Percentiles rank a stretch among this genome's conserved stretches.
Conservation (phyloP, 92 coral and sea anemone genomes). For the Palythoa caribaeorum region DNA sequence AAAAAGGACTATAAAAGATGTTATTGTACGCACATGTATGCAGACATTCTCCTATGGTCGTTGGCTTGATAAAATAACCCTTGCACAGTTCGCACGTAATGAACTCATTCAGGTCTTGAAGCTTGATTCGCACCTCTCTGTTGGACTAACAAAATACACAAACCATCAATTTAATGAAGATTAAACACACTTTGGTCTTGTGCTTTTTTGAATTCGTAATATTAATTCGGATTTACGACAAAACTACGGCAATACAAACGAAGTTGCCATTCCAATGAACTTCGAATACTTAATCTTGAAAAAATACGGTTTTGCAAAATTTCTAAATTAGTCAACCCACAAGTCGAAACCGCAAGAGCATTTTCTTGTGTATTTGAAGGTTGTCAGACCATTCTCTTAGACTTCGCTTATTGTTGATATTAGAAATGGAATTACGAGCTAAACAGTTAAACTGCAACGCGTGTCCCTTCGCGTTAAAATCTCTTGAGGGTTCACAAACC, state of each 20-base stretch:
- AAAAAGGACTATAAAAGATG: not conserved
- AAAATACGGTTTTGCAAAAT: not conserved
- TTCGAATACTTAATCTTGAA: slow-evolving; percentile 12
- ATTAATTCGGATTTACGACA: not conserved
- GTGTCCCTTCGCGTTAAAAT: slow-evolving; percentile 9
- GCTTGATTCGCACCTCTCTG: slow-evolving; percentile 89
- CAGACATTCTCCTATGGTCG: slow-evolving; percentile 97
- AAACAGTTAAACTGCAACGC: slow-evolving; percentile 33
- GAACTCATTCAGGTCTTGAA: slow-evolving; percentile 87
- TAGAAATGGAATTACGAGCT: slow-evolving; percentile 38
- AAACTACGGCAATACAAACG: not conserved
- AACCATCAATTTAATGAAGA: slow-evolving; percentile 57
- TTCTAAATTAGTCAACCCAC: not conserved
- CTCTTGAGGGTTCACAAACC: not conserved
- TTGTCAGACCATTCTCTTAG: slow-evolving; percentile 14
- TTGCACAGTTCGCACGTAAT: slow-evolving; percentile 93
- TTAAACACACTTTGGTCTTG: slow-evolving; percentile 31
- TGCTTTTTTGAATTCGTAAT: slow-evolving; percentile 9
- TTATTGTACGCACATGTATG: slow-evolving; percentile 93
- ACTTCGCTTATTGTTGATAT: slow-evolving; percentile 40
- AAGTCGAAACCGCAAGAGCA: slow-evolving; percentile 37
- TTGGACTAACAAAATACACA: slow-evolving; percentile 83
- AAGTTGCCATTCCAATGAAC: slow-evolving; percentile 16
- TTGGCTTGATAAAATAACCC: slow-evolving; percentile 97
- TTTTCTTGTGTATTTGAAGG: not conserved